These are phyloP conservation scores for Acanthococcus lagerstroemiae DNA, from an alignment of 2,888 invertebrate genomes.

Conservation along the genomic window DNA sequence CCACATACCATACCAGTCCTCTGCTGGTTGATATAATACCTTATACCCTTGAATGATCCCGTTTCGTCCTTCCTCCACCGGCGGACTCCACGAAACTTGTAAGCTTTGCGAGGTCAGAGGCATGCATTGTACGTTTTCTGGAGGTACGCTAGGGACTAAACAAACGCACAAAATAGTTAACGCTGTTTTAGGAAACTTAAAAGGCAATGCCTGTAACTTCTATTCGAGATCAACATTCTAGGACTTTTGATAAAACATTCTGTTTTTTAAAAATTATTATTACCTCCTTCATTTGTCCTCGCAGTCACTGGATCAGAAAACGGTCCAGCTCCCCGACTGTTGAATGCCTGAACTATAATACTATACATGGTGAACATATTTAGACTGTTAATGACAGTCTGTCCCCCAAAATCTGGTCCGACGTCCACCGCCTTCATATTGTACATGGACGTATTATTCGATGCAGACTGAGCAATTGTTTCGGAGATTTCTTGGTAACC, in stretches of 20 bases:
- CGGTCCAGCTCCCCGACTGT: constrained; percentile 75
- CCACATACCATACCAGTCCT: constrained; percentile 65
- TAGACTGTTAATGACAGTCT: constrained; percentile 57
- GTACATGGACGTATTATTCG: constrained; percentile 44
- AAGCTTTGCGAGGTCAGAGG: constrained; percentile 74
- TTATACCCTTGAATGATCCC: constrained; percentile 77
- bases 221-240: too few species aligned
- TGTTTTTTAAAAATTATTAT: constrained; percentile 38
- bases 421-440: constrained; percentile 67
- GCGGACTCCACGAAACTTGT: constrained; percentile 76
- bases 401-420: constrained; percentile 58
- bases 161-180: too few species aligned
- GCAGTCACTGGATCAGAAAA: constrained; percentile 68
- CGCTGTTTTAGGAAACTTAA: too few species aligned
- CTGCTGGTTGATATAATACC: constrained; percentile 66
- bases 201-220: too few species aligned
- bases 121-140: constrained; percentile 69
- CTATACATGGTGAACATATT: constrained; percentile 71
- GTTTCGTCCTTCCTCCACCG: constrained; percentile 68
- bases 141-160: constrained; percentile 79
- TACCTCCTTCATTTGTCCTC: constrained; percentile 74
- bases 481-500: constrained; percentile 60
- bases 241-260: too few species aligned
- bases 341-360: constrained; percentile 76
- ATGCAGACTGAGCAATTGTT: constrained; percentile 36